Evolutionary conservation across 2,797 vertebrate genomes (phyloP), one percentile per base, ranked within the genome.

Genomic region (Eulemur coronatus): DNA sequence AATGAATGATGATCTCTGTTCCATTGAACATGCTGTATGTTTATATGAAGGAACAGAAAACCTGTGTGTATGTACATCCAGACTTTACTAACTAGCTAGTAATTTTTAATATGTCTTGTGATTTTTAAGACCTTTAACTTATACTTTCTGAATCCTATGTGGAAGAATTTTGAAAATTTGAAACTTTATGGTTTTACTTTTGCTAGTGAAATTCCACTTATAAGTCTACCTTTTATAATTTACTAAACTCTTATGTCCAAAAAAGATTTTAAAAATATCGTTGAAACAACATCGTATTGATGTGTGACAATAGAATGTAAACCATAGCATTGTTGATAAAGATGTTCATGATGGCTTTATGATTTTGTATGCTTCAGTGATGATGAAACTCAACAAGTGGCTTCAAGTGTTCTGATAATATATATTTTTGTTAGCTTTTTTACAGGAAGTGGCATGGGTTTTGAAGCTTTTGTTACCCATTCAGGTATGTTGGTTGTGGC

Each of bases 391-490:
- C 7, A 65, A 63, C 13, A 92, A 46, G 50, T 76, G 24, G 88
- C 65, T 92, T 94, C 11, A 87, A 55, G 95, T 91, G 59, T 97
- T 89, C 76, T 98, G 89, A 96, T 95, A 69, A 84, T 76, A 69
- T 1, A 1, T 93, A 50, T 89, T 96, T 95, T 91, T 97, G 1
- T 97, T 98, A 99, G 99, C 97, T 99, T 99, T 98, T 99, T 99
- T 97, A 99, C 99, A 81, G 99, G 98, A 7, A 99, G 99, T 38
- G 99, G 99, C 63, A 99, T 99, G 3, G 99, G 99, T 2, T 99
- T 99, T 88, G 99, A 99, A 98, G 99, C 99, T 63, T 99, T 99
- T 94, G 99, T 99, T 97, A 99, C 99, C 0, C 99, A 98, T 35
- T 99, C 99, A 0, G 99, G 99, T 10, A 98, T 99, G 46, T 92